Base-by-base conservation (phyloP, 2,888 invertebrate genomes). In the Yponomeuta sedellus region DNA sequence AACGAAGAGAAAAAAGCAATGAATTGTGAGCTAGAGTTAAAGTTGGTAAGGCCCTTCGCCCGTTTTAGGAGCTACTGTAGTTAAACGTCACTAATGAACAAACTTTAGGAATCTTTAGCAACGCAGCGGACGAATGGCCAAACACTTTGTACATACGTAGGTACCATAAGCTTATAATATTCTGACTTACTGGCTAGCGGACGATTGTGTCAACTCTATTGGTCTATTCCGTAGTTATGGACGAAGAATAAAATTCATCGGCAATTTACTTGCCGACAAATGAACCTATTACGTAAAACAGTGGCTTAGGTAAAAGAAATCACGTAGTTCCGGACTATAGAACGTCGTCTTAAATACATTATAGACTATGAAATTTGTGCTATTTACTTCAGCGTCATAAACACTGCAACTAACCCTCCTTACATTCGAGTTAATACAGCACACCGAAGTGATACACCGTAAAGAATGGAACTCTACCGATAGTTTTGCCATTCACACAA, bases 171-270 rank as follows among this genome's bases (percentile, higher is more conserved):
- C 62, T 61, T 34, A 34, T 39, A 28, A 10, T 20, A 25, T 59
- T 19, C 11, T 22, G 10, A 64, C 64, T 64, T 63, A 63, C 44
- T 8, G 10, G 12, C 63, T 63, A 63, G 25, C 63, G 64, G 64
- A 64, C 64, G 73, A 76, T 76, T 77, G 74, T 76, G 77, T 63
- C 77, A 78, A 77, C 74, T 73, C 80, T 80, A 83, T 85, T 83
- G 83, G 83, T 82, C 82, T 76, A 77, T 77, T 80, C 70, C 70
- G 61, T 73, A 73, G 74, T 73, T 70, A 68, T 71, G 74, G 75
- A 78, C 78, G 78, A 73, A 72, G 74, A 69, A 70, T 16, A 52
- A 5, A 5, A 34, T 34, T 34, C 34, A 34, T 34, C 34, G 34
- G 34, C 34, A 8, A 34, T 34, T 34, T 8, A 34, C 8, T 34